phyloP scores from a whole-genome alignment of 1,140 invertebrate genomes.

The Drosophila aff. region DNA sequence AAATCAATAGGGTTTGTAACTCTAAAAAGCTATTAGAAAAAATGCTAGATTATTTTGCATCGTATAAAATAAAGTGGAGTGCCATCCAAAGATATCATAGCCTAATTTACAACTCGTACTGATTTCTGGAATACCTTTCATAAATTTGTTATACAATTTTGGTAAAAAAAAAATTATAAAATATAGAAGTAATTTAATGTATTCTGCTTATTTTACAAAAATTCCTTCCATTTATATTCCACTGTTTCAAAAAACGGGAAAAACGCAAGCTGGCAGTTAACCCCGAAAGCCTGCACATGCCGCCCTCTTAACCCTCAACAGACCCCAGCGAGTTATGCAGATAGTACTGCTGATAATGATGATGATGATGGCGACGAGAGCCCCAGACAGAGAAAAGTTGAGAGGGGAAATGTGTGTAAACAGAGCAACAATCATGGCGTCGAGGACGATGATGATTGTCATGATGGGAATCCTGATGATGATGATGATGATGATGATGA shows the following conservation, averaged over 20 bases:
- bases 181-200: too few species aligned
- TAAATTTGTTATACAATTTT: neutral
- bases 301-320: conserved; percentile 25
- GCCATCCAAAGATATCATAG: too few species aligned
- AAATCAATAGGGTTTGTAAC: neutral
- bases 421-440: conserved; percentile 70
- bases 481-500: conserved; percentile 14
- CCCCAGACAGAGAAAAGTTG: conserved; percentile 36
- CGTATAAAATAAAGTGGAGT: too few species aligned
- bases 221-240: neutral
- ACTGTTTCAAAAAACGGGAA: conserved; percentile 63
- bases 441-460: conserved; percentile 19
- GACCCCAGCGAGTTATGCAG: conserved; percentile 63
- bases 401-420: conserved; percentile 33
- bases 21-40: neutral
- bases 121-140: too few species aligned
- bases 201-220: neutral
- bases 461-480: conserved; percentile 16
- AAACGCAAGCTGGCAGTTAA: conserved; percentile 78
- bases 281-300: conserved; percentile 27
- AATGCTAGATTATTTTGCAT: neutral
- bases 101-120: too few species aligned
- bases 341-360: conserved; percentile 55
- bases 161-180: neutral
- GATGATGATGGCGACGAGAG: conserved; percentile 38